phyloP scores from a whole-genome alignment of 2,888 invertebrate species.

The Agriopis marginaria region DNA sequence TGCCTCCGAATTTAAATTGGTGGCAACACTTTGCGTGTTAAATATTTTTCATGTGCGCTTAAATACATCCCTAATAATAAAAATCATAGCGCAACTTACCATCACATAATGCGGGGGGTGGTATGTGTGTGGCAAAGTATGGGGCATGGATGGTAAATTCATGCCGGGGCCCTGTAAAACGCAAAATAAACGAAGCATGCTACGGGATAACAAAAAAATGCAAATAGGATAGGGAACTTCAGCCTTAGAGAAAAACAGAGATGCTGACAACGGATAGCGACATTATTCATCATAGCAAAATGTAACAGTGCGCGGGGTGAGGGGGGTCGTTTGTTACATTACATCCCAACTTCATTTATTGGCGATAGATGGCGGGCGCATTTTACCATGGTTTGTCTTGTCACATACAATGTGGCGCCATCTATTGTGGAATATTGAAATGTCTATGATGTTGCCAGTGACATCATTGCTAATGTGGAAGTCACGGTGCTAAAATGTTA shows the following conservation, averaged over 20 bases:
- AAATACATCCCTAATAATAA: conserved; percentile 19
- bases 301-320: background rate
- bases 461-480: background rate
- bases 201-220: conserved; percentile 69
- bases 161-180: conserved; percentile 85
- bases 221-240: conserved; percentile 41
- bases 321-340: no score
- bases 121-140: conserved; percentile 85
- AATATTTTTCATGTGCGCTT: background rate
- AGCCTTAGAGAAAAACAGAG: conserved; percentile 14
- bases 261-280: background rate
- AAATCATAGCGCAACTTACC: conserved; percentile 73
- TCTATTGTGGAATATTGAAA: no score
- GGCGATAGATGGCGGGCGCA: no score
- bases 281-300: background rate
- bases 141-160: conserved; percentile 82
- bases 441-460: no score
- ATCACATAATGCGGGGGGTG: conserved; percentile 85
- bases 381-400: no score
- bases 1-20: background rate
- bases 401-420: no score
- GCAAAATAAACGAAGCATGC: conserved; percentile 81
- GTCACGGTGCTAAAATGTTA: background rate
- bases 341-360: no score
- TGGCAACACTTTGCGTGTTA: no score